Evolutionary conservation across 2,888 invertebrate genomes (phyloP).

Genomic region (Hypolimnas misippus): DNA sequence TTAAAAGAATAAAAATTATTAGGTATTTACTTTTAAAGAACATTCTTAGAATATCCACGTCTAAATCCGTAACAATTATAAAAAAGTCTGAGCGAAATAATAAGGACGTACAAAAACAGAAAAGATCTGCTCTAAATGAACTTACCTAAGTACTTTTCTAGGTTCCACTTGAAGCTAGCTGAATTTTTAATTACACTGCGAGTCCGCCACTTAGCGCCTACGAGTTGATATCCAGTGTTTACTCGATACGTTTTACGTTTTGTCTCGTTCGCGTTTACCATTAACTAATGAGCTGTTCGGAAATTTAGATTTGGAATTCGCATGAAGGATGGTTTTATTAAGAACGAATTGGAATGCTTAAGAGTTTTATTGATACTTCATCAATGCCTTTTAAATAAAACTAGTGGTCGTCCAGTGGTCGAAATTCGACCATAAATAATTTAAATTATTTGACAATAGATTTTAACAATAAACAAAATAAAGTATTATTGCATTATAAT

Average conservation of each 20-base stretch:
- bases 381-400: too few relatives aligned
- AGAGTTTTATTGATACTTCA: too few relatives aligned
- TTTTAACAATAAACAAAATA: too few relatives aligned
- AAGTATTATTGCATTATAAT: too few relatives aligned
- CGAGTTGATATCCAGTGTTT: slow-evolving; percentile 54
- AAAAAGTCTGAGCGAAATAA: slow-evolving; percentile 22
- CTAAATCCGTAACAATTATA: slow-evolving; percentile 31
- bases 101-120: slow-evolving; percentile 23
- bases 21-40: not conserved
- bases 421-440: too few relatives aligned
- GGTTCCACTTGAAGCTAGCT: slow-evolving; percentile 60
- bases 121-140: slow-evolving; percentile 31
- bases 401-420: too few relatives aligned
- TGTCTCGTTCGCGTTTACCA: slow-evolving; percentile 26
- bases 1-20: too few relatives aligned
- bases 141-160: slow-evolving; percentile 63
- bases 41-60: slow-evolving; percentile 13
- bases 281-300: slow-evolving; percentile 2
- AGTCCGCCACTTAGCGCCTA: slow-evolving; percentile 74
- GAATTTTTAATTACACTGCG: slow-evolving; percentile 77
- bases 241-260: slow-evolving; percentile 64
- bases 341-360: too few relatives aligned
- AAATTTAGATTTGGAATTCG: not conserved
- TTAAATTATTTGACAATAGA: too few relatives aligned
- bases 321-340: not conserved